Base-by-base conservation (phyloP, 2,797 vertebrate species). In the Cichlasoma orientale region DNA sequence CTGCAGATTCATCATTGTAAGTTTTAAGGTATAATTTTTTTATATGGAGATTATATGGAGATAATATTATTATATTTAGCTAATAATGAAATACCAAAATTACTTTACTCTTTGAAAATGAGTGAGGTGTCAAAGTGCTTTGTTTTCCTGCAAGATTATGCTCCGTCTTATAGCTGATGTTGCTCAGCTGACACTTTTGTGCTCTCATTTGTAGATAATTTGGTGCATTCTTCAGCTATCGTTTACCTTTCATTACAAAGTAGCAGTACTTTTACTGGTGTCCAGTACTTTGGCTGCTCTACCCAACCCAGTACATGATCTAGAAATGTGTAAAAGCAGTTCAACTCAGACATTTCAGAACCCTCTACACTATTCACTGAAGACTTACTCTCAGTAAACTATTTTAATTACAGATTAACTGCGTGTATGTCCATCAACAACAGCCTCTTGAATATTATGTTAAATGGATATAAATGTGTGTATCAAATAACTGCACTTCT, bases 401-500 rank as follows among this genome's bases (percentile, higher is more conserved):
- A 19, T 72, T 81, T 59, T 50, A 75, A 55, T 55, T 18, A 31
- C 18, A 54, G 18, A 69, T 53, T 66, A 57, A 36, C 74, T 53
- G 52, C 23, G 33, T 72, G 18, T 31, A 68, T 68, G 63, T 68
- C 63, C 25, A 52, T 68, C 63, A 68, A n/a, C 44, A 50, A 68
- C 25, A 68, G 50, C 18, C 44, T 44, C 11, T 68, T 68, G 63
- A 50, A 29, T 50, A 19, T 29, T 38, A 74, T 56, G 23, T 29
- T 25, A 56, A 69, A 68, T 18, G 14, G 10, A 41, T 50, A 27
- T 23, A 41, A 54, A 6, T 3, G 6, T 27, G 5, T 53, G 33
- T 78, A 73, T 85, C 25, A 71, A 82, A 79, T 79, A 73, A 71
- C 77, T 74, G 23, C 38, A 44, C 56, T 79, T 85, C 41, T 44